Base-by-base conservation (phyloP, 2,888 invertebrate species). In the Eristalinus aeneus region DNA sequence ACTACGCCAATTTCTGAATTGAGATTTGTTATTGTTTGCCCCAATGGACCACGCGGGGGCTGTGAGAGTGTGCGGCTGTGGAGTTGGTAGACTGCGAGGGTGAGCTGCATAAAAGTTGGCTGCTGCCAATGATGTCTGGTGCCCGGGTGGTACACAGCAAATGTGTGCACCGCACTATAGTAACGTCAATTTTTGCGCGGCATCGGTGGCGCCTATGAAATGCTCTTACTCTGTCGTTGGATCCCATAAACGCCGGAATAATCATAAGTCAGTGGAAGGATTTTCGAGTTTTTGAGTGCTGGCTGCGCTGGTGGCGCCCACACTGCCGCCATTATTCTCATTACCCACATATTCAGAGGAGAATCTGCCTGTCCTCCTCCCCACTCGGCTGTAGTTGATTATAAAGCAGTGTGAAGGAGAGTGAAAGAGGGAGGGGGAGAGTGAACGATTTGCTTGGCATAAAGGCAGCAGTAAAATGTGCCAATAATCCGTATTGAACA, bases 21-120 rank as follows among this genome's bases (percentile, higher is more conserved):
- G 80, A 85, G 81, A 85, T 85, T 85, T 85, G 85, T 85, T 81
- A 81, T 76, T 81, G 85, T 80, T 73, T 32, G 54, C 46, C 31
- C 54, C 32, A 67, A 23, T 68, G 58, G 54, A 36, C 22, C 20
- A 22, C 27, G 65, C 5, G 31, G 60, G 39, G 32, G n/a, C 34
- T 61, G 75, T 46, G 46, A 4, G 27, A 0, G n/a, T 39, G 39
- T n/a, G n/a, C 12, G 12, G 12, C 12, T 34, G 34, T 1, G n/a
- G n/a, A n/a, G n/a, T n/a, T n/a, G n/a, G n/a, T n/a, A n/a, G 32
- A 10, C 34, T 61, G 75, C 16, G 46, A 4, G 27, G 4, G n/a
- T 39, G 39, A 3, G n/a, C n/a, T 6, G n/a, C n/a, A 12, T 0
- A 39, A 16, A 46, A 46, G 46, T 46, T 46, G 46, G 46, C 46